These are phyloP conservation scores for Sipha maydis DNA, from an alignment of 2,888 invertebrate species.

Conservation along the genomic window DNA sequence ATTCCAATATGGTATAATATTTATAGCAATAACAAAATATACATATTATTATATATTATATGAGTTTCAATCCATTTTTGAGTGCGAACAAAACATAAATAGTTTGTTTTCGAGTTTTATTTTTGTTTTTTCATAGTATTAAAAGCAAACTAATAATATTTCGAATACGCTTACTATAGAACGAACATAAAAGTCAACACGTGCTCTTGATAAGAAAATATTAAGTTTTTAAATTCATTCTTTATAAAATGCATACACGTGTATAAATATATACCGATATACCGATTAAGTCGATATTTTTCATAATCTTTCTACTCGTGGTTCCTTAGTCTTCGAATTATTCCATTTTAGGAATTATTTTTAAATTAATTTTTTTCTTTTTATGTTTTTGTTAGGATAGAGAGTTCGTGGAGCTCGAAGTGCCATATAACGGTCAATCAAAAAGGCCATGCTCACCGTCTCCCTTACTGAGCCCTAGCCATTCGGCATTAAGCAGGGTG, in stretches of 20 bases:
- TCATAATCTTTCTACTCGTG: not conserved
- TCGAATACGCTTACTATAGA: not conserved
- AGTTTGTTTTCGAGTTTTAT: not conserved
- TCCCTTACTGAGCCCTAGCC: conserved; percentile 86
- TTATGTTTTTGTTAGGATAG: conserved; percentile 77
- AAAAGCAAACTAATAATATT: not conserved
- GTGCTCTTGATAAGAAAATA: not conserved
- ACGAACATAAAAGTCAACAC: not conserved
- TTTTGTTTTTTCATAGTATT: not conserved
- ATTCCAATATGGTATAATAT: too few species aligned
- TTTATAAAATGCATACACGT: not conserved
- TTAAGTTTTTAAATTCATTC: not conserved
- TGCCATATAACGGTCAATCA: conserved; percentile 92
- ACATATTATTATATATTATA: not conserved
- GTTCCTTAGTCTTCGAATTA: not conserved
- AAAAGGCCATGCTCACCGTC: conserved; percentile 91
- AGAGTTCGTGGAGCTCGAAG: conserved; percentile 96
- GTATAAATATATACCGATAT: not conserved
- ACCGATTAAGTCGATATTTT: not conserved
- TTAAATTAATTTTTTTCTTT: conserved; percentile 1
- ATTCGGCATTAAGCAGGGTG: conserved; percentile 80
- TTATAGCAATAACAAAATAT: too few species aligned
- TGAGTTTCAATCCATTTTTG: not conserved
- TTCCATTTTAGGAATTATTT: not conserved
- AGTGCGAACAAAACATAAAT: not conserved